phyloP scores from a whole-genome alignment of 2,888 invertebrate species.

The Eremobia ochroleuca region DNA sequence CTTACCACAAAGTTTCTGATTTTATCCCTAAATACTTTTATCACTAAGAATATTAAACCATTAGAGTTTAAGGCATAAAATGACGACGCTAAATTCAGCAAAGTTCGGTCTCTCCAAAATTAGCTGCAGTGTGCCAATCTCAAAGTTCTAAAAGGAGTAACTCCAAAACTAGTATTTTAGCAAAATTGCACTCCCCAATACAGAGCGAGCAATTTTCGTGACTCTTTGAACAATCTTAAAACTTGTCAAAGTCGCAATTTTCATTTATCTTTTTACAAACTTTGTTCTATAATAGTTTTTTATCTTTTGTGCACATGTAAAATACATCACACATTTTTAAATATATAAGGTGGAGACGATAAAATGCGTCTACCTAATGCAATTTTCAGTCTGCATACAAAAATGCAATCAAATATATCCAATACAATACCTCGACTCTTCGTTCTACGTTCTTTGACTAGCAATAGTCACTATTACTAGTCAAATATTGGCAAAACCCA shows the following conservation, averaged over 20 bases:
- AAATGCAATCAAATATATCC: too few relatives aligned
- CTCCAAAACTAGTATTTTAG: slow-evolving; percentile 18
- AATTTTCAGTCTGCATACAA: too few relatives aligned
- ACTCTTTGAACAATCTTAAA: slow-evolving; percentile 11
- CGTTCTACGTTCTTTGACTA: too few relatives aligned
- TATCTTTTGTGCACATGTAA: neutral
- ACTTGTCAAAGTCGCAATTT: slow-evolving; percentile 27
- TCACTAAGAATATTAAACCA: neutral
- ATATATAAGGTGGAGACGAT: neutral
- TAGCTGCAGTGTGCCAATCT: neutral
- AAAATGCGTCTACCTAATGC: neutral
- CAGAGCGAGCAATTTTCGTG: neutral
- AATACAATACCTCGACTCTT: too few relatives aligned
- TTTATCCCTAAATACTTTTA: neutral
- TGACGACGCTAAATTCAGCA: slow-evolving; percentile 5
- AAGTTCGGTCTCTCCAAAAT: slow-evolving; percentile 15
- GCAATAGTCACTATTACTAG: too few relatives aligned
- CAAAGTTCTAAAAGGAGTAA: slow-evolving; percentile 24
- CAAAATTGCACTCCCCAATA: slow-evolving; percentile 1
- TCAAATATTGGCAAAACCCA: too few relatives aligned
- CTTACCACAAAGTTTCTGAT: neutral
- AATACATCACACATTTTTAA: neutral
- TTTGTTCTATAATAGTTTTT: slow-evolving; percentile 6
- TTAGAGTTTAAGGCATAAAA: neutral
- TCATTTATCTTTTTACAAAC: slow-evolving; percentile 7